Evolutionary conservation across 2,113 vertebrate genomes (phyloP), one percentile per base, ranked within the genome.

Genomic region (Sminthopsis crassicaudata): DNA sequence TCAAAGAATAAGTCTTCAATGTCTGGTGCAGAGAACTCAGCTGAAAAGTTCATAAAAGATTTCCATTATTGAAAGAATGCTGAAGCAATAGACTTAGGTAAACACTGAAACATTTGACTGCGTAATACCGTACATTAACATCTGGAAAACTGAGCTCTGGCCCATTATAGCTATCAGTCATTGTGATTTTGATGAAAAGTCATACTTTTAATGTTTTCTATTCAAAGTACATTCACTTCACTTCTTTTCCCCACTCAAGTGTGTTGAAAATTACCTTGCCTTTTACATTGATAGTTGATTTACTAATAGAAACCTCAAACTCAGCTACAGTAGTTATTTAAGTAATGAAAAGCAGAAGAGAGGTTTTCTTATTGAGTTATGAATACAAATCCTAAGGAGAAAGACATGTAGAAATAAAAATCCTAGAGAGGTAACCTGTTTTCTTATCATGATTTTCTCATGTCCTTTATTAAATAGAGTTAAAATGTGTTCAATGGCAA

Each of bases 21-120:
- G 90, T 60, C 14, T 1, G 0, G 53, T 36, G 90, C 88, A 42
- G 24, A 91, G 55, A 92, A 96, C 2, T 90, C 46, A 25, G 89
- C 95, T 91, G 24, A 30, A 93, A 97, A 97, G 95, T 97, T 98
- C 67, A 12, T 0, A 16, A 52, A 91, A 92, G 24, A 42, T 96
- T 84, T 92, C 52, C 92, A 23, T 94, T 52, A 14, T 25, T 53
- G 54, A 93, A 93, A 92, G 42, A 93, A 90, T 0, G 46, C 84
- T 27, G 91, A 91, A 93, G 90, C 91, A 95, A 95, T 89, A 50
- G 91, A 0, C 94, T 95, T 96, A 95, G 90, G 93, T 95, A 92
- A 94, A 55, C 60, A 91, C 46, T 76, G 93, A 91, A 91, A 42
- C 46, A 25, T 92, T 96, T 26, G 60, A 42, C 93, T 91, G 91